These are phyloP conservation scores for Alcedo quadribrachys DNA, from an alignment of 2,797 vertebrate genomes.

Conservation along the genomic window DNA sequence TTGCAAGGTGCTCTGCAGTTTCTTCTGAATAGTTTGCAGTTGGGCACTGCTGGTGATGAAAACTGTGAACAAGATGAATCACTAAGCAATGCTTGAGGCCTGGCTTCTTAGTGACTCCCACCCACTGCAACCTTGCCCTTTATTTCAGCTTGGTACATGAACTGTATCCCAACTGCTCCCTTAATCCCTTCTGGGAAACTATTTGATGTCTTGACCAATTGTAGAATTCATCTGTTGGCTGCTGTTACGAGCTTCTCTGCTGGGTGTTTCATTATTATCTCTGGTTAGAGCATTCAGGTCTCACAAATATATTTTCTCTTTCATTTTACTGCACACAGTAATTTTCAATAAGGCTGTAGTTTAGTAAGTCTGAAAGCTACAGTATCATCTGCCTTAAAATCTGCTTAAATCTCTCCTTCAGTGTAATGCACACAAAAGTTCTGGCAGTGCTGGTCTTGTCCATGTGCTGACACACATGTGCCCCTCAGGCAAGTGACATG, in stretches of 20 bases:
- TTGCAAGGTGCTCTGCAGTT: not conserved
- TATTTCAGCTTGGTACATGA: not conserved
- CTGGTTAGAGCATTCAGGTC: not conserved
- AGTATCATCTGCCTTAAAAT: not conserved
- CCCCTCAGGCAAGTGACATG: not conserved
- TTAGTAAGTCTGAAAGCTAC: not conserved
- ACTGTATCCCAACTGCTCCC: not conserved
- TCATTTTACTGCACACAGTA: not conserved
- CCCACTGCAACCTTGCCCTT: not conserved
- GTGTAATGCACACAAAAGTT: not conserved
- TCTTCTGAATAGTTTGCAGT: not conserved
- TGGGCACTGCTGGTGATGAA: not conserved
- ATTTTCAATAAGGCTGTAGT: not conserved
- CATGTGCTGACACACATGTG: not conserved
- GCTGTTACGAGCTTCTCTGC: not conserved
- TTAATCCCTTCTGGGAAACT: not conserved
- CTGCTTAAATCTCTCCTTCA: not conserved
- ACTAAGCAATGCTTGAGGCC: not conserved
- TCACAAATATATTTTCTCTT: not conserved
- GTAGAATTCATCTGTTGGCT: not conserved
- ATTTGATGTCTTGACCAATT: not conserved
- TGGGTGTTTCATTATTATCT: not conserved
- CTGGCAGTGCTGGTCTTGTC: not conserved
- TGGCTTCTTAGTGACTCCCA: not conserved
- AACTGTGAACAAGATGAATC: not conserved